Percentiles rank a stretch among this genome's conserved stretches.
These are phyloP conservation scores for Meteorus colon DNA, from an alignment of 2,888 invertebrate genomes.

Conservation along the genomic window DNA sequence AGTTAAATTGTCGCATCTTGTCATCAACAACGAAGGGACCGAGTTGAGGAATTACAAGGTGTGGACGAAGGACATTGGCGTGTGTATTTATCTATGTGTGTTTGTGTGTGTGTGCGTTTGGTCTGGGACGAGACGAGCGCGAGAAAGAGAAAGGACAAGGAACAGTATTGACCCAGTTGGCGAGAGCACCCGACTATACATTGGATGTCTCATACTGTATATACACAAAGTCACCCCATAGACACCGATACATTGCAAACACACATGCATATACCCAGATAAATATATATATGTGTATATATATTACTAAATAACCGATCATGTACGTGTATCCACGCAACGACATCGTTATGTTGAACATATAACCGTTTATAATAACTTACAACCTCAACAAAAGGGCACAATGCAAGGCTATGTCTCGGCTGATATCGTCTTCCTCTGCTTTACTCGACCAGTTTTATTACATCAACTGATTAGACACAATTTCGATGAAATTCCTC, in stretches of 20 bases:
- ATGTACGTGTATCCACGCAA: background rate
- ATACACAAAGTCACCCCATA: conserved; percentile 10
- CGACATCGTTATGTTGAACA: background rate
- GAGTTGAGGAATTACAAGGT: conserved; percentile 2
- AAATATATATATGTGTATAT: background rate
- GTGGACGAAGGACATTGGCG: background rate
- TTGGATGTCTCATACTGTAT: background rate
- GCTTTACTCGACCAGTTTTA: background rate
- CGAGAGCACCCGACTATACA: background rate
- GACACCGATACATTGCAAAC: background rate
- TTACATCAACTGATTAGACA: background rate
- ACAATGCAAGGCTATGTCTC: background rate
- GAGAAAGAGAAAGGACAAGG: conserved; percentile 23
- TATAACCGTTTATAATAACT: background rate
- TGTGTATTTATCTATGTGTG: background rate
- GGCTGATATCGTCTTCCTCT: background rate
- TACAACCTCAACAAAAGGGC: background rate
- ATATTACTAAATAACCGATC: background rate
- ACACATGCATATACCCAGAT: background rate
- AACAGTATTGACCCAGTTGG: conserved; percentile 30
- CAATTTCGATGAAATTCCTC: background rate
- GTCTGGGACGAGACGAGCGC: background rate
- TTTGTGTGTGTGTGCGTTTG: background rate
- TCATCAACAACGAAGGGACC: background rate
- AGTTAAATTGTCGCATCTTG: conserved; percentile 10